These are phyloP conservation scores for Colletes gigas DNA, from an alignment of 1,140 invertebrate species.

Conservation along the genomic window DNA sequence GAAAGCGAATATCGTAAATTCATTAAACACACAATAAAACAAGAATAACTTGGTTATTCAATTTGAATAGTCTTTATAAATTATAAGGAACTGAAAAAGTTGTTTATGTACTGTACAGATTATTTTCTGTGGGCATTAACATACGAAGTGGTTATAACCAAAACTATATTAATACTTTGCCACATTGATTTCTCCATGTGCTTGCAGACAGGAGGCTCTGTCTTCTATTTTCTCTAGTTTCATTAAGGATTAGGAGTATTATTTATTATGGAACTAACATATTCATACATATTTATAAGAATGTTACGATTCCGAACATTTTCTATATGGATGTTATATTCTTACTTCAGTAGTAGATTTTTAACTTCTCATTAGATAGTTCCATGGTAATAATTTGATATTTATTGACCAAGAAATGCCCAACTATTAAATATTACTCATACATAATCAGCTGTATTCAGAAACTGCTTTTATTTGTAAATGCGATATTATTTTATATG, in stretches of 20 bases:
- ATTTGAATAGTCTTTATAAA: conserved; percentile 2
- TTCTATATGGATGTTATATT: neutral
- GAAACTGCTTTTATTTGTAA: conserved; percentile 5
- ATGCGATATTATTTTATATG: neutral
- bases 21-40: neutral
- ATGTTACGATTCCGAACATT: neutral
- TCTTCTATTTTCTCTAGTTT: conserved; percentile 64
- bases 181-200: conserved; percentile 75
- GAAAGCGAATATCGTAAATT: neutral
- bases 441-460: conserved; percentile 31
- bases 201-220: conserved; percentile 77
- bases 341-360: neutral
- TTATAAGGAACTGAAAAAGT: neutral
- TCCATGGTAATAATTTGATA: conserved; percentile 64
- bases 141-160: neutral
- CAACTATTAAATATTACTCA: conserved; percentile 64
- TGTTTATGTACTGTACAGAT: neutral
- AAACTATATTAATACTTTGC: conserved; percentile 43
- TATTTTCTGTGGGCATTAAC: neutral
- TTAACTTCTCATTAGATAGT: conserved; percentile 33
- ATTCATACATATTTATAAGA: neutral
- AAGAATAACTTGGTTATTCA: neutral
- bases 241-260: conserved; percentile 46
- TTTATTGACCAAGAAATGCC: conserved; percentile 78
- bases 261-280: conserved; percentile 62